Percentiles rank a stretch among this genome's conserved stretches.
phyloP scores from a whole-genome alignment of 2,113 vertebrate genomes.

The Phrynosoma platyrhinos region DNA sequence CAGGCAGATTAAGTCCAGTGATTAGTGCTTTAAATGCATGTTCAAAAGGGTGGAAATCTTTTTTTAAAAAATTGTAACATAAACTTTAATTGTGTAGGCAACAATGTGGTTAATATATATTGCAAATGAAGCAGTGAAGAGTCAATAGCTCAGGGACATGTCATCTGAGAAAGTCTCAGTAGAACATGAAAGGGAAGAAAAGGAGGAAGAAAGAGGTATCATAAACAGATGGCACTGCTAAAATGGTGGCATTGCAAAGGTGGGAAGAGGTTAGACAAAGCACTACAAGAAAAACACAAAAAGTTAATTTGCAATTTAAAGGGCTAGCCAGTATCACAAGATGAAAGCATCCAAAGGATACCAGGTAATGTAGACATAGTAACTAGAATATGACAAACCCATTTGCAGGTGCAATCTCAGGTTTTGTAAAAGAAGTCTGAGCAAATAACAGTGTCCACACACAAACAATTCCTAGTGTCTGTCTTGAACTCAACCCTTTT shows the following conservation, averaged over 20 bases:
- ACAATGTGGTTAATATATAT: background rate
- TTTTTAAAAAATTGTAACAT: background rate
- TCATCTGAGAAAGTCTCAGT: background rate
- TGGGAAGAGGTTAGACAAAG: background rate
- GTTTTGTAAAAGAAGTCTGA: background rate
- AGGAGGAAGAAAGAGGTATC: no score
- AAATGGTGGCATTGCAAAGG: background rate
- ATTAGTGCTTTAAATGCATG: background rate
- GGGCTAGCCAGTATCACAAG: background rate
- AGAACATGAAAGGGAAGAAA: background rate
- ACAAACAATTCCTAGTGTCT: background rate
- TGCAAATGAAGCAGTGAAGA: background rate
- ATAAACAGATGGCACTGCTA: background rate
- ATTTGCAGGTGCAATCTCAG: background rate
- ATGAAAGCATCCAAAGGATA: background rate
- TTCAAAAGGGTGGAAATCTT: conserved; percentile 2
- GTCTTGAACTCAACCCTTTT: background rate
- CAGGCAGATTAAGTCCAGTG: background rate
- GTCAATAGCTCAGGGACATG: background rate
- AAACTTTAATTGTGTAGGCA: background rate
- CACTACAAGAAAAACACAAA: background rate
- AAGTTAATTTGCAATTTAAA: background rate
- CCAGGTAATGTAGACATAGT: background rate
- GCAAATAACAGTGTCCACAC: background rate
- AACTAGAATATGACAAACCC: background rate